These are phyloP conservation scores for Melozone crissalis DNA, from an alignment of 2,113 vertebrate genomes.

Conservation along the genomic window DNA sequence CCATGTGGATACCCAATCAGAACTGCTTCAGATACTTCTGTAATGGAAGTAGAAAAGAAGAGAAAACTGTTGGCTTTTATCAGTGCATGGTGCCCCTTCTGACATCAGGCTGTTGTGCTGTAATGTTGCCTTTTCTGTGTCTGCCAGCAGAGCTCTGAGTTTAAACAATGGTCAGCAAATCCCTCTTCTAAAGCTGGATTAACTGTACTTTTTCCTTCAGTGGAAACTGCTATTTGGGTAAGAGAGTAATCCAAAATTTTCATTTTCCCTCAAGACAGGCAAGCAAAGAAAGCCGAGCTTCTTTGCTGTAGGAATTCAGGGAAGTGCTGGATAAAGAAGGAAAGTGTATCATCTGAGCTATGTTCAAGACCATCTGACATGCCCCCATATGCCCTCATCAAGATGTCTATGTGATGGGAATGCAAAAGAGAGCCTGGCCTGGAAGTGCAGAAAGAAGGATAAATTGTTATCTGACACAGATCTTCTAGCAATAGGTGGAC, in stretches of 20 bases:
- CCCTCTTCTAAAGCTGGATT: slow-evolving; percentile 63
- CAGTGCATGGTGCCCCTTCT: slow-evolving; percentile 9
- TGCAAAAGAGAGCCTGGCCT: background rate
- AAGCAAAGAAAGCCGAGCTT: background rate
- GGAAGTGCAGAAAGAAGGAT: background rate
- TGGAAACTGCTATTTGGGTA: slow-evolving; percentile 53
- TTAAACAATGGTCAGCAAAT: slow-evolving; percentile 68
- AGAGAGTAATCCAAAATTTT: slow-evolving; percentile 33
- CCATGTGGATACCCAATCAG: background rate
- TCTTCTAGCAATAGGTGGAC: background rate
- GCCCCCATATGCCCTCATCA: background rate
- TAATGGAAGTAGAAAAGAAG: background rate
- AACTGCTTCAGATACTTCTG: background rate
- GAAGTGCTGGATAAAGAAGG: background rate
- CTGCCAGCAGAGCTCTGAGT: slow-evolving; percentile 38
- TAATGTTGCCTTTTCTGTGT: slow-evolving; percentile 29
- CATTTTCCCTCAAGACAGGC: slow-evolving; percentile 23
- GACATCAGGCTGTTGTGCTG: slow-evolving; percentile 22
- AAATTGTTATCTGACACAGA: background rate
- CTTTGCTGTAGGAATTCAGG: background rate
- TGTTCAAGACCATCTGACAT: background rate
- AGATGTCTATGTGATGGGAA: background rate
- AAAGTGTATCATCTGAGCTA: background rate
- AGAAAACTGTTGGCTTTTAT: slow-evolving; percentile 6
- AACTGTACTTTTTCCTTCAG: slow-evolving; percentile 66